Evolutionary conservation across 1,140 invertebrate genomes (phyloP).

Genomic region (Drosophila tristis): DNA sequence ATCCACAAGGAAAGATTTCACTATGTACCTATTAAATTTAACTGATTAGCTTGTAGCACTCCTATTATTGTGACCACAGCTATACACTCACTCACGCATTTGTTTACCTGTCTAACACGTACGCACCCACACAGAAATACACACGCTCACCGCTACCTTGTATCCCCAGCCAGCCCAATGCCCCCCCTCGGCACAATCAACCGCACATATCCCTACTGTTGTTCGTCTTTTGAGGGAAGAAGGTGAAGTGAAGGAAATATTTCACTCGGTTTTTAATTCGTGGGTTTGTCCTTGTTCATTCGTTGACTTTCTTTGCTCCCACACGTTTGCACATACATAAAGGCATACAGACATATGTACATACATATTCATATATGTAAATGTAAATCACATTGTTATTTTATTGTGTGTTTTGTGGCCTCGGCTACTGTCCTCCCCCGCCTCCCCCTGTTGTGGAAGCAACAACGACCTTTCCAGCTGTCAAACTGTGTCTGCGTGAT

Average conservation of each 20-base stretch:
- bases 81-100: constrained; percentile 23
- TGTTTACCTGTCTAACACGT: constrained; percentile 29
- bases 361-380: background rate
- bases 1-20: too few relatives aligned
- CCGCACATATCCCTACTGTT: constrained; percentile 16
- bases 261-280: constrained; percentile 6
- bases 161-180: constrained; percentile 4
- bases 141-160: constrained; percentile 13
- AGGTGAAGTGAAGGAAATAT: constrained; percentile 1
- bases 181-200: constrained; percentile 14
- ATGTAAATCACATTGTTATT: constrained; percentile 32
- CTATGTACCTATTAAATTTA: too few relatives aligned
- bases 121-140: constrained; percentile 26
- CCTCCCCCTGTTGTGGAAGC: background rate
- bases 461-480: constrained; percentile 42
- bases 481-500: constrained; percentile 22
- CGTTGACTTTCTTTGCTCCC: constrained; percentile 16
- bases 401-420: constrained; percentile 51
- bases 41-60: constrained; percentile 29
- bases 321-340: constrained; percentile 1
- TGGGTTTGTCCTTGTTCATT: constrained; percentile 18
- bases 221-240: constrained; percentile 31
- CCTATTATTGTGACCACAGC: constrained; percentile 15
- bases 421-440: constrained; percentile 19
- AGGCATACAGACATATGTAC: constrained; percentile 14